Evolutionary conservation across 2,797 vertebrate genomes (phyloP).

Genomic region (Gastrophryne carolinensis): DNA sequence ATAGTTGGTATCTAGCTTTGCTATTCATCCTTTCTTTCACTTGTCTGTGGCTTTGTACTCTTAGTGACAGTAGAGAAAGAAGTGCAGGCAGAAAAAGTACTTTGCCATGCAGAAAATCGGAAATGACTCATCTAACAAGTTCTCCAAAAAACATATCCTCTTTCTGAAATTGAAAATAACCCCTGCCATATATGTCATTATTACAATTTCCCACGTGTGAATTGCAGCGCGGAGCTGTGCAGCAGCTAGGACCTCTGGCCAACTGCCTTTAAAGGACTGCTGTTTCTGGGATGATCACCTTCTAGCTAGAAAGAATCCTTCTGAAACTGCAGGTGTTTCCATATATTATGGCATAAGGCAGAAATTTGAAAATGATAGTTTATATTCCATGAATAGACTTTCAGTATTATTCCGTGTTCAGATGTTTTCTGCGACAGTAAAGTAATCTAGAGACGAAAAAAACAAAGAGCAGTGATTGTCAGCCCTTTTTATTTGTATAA

Average conservation of each 20-base stretch:
- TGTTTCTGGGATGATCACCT: background rate
- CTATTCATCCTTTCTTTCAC: background rate
- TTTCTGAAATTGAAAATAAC: conserved; percentile 13
- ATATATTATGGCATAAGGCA: no score
- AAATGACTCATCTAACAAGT: conserved; percentile 33
- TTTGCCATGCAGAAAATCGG: conserved; percentile 30
- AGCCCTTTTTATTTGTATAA: no score
- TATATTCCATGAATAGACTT: no score
- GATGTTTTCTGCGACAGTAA: no score
- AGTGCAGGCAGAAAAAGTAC: conserved; percentile 15
- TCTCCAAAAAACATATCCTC: conserved; percentile 20
- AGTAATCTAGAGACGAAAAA: no score
- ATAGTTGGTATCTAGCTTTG: background rate
- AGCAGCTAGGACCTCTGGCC: background rate
- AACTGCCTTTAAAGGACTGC: background rate
- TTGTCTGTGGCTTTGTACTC: conserved; percentile 2
- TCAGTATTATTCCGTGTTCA: no score
- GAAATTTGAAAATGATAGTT: no score
- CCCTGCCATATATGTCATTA: conserved; percentile 2
- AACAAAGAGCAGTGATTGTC: no score
- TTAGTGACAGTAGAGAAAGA: conserved; percentile 4
- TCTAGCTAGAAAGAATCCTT: background rate
- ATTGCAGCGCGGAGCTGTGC: background rate
- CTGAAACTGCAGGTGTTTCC: background rate
- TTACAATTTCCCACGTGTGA: background rate